Evolutionary conservation across 2,113 vertebrate species (phyloP), one percentile per base, ranked within the genome.

Genomic region (Butorides virescens): DNA sequence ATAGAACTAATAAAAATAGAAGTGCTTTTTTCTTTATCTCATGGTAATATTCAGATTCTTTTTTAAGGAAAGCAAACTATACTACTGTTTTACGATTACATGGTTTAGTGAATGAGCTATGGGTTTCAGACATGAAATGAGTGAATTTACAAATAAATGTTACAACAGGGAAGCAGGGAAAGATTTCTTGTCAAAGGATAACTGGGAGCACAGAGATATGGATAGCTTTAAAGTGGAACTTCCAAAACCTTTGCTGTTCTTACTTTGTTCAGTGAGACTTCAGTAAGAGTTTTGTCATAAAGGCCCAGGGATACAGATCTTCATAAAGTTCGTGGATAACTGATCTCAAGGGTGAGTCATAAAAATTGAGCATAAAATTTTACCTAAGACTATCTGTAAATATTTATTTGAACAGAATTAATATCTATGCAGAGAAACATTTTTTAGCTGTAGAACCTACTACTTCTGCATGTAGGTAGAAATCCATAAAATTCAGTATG

Each of bases 21-120:
- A 90, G 68, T 79, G 72, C 47, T 34, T 66, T 89, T 76, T 95
- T 81, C 68, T 82, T 90, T 90, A 70, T 90, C 47, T 88, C 66
- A 93, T 62, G 49, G 74, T 93, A 94, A 72, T 42, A 90, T 56
- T 93, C 58, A 94, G 32, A 93, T 34, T 92, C 89, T 26, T 86
- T 88, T 90, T 92, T 92, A 92, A 92, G 95, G 55, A 93, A 90
- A 86, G 65, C 78, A 86, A 88, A 86, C 30, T n/a, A 89, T 66
- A 66, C 95, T 93, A 91, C 75, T 94, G 96, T 93, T 91, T 90
- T 96, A 90, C 82, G 84, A 91, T 94, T 81, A 93, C 68, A 85
- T 80, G 34, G 86, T 93, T 88, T 93, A 82, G 55, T 65, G 82
- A 96, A 96, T 91, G 88, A 76, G 84, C 91, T 96, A 95, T 94